Evolutionary conservation across 1,140 invertebrate species (phyloP).

Genomic region (Dreissena polymorpha): DNA sequence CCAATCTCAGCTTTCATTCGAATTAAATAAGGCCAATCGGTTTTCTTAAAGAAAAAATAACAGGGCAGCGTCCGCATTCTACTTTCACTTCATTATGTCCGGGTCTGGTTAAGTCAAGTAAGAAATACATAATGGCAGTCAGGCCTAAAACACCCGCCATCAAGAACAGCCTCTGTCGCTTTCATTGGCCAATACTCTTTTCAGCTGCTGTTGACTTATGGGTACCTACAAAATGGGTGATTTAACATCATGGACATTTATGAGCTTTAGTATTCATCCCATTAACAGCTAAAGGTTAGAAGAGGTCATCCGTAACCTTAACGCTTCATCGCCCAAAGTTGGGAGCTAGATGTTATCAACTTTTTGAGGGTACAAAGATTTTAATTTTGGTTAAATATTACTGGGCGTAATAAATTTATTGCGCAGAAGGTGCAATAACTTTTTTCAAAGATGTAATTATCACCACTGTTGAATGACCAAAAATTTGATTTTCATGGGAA

Average conservation of each 20-base stretch:
- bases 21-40: slow-evolving; percentile 12
- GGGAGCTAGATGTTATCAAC: slow-evolving; percentile 40
- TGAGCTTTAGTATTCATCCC: background rate
- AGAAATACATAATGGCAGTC: slow-evolving; percentile 38
- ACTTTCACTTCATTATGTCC: slow-evolving; percentile 39
- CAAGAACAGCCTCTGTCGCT: background rate
- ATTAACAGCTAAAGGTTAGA: slow-evolving; percentile 23
- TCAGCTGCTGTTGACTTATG: slow-evolving; percentile 34
- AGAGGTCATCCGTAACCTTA: slow-evolving; percentile 41
- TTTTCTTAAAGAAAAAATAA: slow-evolving; percentile 25
- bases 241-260: background rate
- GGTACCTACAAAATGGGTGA: slow-evolving; percentile 4
- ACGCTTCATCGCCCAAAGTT: slow-evolving; percentile 20
- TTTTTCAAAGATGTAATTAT: too few species aligned
- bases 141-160: slow-evolving; percentile 10
- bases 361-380: background rate
- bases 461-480: too few species aligned
- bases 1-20: slow-evolving; percentile 29
- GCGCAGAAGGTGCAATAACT: too few species aligned
- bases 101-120: slow-evolving; percentile 33
- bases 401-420: too few species aligned
- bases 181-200: slow-evolving; percentile 34
- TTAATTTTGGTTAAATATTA: background rate
- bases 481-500: too few species aligned
- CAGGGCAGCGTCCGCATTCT: background rate